Base-by-base conservation (phyloP, 1,140 invertebrate species). In the Telenomus remus region DNA sequence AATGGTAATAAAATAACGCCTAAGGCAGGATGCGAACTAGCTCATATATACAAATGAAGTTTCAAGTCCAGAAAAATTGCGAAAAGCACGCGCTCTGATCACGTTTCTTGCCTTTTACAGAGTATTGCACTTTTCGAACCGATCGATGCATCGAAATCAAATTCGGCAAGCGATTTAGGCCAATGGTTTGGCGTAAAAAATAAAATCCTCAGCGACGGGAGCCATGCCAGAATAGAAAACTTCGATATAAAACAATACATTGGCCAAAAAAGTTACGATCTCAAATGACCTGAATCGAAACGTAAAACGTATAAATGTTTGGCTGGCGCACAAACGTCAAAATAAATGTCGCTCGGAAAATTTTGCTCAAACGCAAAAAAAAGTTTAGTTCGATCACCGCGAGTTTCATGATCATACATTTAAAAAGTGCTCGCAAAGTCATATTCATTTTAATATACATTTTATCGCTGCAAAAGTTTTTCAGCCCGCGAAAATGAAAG, bases 271-370 rank as follows among this genome's bases (percentile, higher is more conserved):
- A 61, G 53, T 65, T 55, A 13, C 49, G 16, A 63, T 63, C 65
- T 48, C 71, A 61, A 66, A 61, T 74, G 56, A 74, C 71, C 71
- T 43, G 57, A 63, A 74, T 74, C 44, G 70, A 55, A 72, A 66
- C 49, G 46, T 51, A 66, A 74, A 66, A 51, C 49, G 15, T 59
- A 73, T 65, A 54, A 73, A 63, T 55, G 53, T 60, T 65, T 73
- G 70, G 70, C 70, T 15, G 49, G 35, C 27, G 33, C 39, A 65
- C 55, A 73, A 60, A 73, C 55, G 55, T 65, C 61, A 54, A 60
- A 49, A 60, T 60, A 64, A 72, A 64, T 53, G 19, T 59, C 2
- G 46, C 37, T 4, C 39, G 35, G 55, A 61, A 60, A 70, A 55
- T 37, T 68, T 48, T 55, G 39, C 15, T 13, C 47, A n/a, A 50